Conservation (phyloP, 2,113 vertebrate genomes). For the Chrysochloris asiatica region DNA sequence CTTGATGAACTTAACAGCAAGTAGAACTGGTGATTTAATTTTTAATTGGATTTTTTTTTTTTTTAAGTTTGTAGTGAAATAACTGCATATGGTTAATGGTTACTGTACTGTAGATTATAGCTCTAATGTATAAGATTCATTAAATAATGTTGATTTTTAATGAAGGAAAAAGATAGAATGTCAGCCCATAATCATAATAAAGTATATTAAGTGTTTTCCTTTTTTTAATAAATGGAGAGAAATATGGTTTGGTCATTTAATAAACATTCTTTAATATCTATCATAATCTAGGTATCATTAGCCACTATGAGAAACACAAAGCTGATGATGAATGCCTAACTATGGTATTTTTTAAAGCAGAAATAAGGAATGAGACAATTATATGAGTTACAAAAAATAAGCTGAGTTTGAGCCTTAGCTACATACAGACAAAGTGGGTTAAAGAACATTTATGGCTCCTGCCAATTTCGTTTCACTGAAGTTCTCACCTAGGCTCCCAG, state of each 20-base stretch:
- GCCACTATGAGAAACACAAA: fast-evolving
- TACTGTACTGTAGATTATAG: not conserved
- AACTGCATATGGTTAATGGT: not conserved
- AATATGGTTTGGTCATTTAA: not conserved
- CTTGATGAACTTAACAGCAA: no score
- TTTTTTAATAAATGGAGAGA: not conserved
- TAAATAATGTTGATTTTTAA: fast-evolving
- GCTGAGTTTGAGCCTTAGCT: not conserved
- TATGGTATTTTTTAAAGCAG: not conserved
- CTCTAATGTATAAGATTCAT: not conserved
- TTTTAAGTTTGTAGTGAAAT: not conserved
- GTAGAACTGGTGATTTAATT: no score
- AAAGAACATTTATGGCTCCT: fast-evolving
- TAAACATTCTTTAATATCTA: fast-evolving
- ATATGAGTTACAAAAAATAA: fast-evolving
- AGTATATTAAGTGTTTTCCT: not conserved
- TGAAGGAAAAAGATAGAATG: not conserved
- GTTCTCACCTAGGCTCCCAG: not conserved
- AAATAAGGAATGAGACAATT: fast-evolving
- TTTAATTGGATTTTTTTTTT: not conserved
- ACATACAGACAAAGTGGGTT: fast-evolving
- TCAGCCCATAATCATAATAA: no score
- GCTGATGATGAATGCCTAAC: fast-evolving
- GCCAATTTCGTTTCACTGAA: not conserved
- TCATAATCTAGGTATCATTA: fast-evolving